These are phyloP conservation scores for Thera britannica DNA, from an alignment of 2,888 invertebrate genomes.

Conservation along the genomic window DNA sequence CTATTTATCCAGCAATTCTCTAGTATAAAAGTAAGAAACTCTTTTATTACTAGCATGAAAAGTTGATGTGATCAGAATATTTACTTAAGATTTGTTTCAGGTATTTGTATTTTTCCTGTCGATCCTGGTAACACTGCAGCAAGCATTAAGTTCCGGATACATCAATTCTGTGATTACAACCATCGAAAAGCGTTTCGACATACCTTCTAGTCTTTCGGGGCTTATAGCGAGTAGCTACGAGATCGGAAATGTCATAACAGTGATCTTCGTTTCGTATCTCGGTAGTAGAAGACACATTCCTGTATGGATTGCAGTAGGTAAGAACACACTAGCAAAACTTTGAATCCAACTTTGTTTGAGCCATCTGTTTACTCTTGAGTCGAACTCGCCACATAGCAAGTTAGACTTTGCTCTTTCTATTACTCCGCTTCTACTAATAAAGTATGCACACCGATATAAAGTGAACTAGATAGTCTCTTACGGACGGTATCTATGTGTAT, in stretches of 20 bases:
- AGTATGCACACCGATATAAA: too few species aligned
- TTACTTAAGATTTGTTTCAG: constrained; percentile 70
- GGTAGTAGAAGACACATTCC: constrained; percentile 97
- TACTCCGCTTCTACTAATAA: too few species aligned
- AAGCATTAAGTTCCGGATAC: constrained; percentile 95
- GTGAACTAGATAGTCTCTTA: too few species aligned
- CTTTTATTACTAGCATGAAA: constrained; percentile 4
- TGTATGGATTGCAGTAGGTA: constrained; percentile 96
- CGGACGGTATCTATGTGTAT: too few species aligned
- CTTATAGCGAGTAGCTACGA: constrained; percentile 97
- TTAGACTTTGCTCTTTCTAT: not conserved
- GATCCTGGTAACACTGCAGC: constrained; percentile 95
- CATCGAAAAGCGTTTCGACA: constrained; percentile 97
- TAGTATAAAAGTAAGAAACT: constrained; percentile 90
- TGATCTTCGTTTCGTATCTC: constrained; percentile 97
- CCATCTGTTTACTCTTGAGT: not conserved
- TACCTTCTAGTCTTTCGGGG: constrained; percentile 96
- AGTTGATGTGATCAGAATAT: constrained; percentile 4
- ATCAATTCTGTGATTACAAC: constrained; percentile 98
- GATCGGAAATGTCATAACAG: constrained; percentile 97
- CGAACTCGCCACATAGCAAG: not conserved
- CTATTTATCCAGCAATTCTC: constrained; percentile 94
- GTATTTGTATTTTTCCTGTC: constrained; percentile 95
- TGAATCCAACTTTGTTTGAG: not conserved
- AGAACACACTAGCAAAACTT: constrained; percentile 47